phyloP scores from a whole-genome alignment of 2,888 invertebrate genomes.

The Chrysodeixis includens region DNA sequence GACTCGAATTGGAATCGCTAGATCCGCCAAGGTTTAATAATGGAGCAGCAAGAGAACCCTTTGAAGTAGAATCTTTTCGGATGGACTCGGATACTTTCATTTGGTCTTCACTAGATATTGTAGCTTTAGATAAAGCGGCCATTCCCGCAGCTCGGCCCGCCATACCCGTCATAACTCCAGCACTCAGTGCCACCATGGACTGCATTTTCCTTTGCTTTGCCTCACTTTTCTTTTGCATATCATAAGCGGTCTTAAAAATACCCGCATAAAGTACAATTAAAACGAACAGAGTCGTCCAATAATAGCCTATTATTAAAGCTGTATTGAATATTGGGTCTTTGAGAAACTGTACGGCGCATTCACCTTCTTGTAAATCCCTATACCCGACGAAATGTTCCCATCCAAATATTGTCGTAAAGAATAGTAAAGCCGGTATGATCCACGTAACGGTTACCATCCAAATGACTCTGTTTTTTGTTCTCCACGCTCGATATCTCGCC shows the following conservation, averaged over 20 bases:
- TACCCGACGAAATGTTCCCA: constrained; percentile 99
- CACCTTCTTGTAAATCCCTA: constrained; percentile 95
- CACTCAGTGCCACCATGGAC: constrained; percentile 97
- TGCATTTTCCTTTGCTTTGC: constrained; percentile 98
- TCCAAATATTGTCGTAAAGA: constrained; percentile 99
- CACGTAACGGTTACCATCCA: constrained; percentile 99
- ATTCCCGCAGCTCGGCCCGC: constrained; percentile 96
- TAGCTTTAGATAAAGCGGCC: constrained; percentile 94
- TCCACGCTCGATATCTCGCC: constrained; percentile 98
- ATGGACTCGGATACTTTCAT: constrained; percentile 86
- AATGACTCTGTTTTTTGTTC: constrained; percentile 97
- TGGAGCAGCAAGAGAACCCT: constrained; percentile 81
- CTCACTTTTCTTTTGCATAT: constrained; percentile 99
- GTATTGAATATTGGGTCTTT: constrained; percentile 99
- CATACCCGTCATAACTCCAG: constrained; percentile 97
- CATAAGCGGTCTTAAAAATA: constrained; percentile 98
- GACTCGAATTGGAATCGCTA: constrained; percentile 90
- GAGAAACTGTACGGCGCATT: constrained; percentile 98
- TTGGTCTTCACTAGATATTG: constrained; percentile 92
- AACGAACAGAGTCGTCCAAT: constrained; percentile 98
- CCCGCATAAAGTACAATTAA: constrained; percentile 98
- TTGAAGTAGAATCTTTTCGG: constrained; percentile 80
- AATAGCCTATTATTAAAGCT: constrained; percentile 98
- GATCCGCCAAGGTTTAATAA: constrained; percentile 82
- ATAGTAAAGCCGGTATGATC: constrained; percentile 98